Evolutionary conservation across 2,113 vertebrate genomes (phyloP).

Genomic region (Mandrillus leucophaeus): DNA sequence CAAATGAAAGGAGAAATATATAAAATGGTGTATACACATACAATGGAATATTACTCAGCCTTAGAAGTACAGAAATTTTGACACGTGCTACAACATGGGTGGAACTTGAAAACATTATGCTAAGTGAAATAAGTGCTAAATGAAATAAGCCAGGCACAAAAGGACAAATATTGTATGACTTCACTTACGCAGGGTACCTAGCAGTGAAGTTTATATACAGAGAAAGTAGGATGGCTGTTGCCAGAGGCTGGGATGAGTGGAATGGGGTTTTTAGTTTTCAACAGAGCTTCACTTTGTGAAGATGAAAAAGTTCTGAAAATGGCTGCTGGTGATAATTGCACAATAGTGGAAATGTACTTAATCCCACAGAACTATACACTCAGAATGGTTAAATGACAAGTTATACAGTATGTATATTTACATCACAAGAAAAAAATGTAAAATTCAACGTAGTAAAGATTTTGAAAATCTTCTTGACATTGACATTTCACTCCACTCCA

Average conservation of each 20-base stretch:
- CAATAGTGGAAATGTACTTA: not conserved
- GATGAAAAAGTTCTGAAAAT: not conserved
- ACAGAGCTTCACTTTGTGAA: not conserved
- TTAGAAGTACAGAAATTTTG: not conserved
- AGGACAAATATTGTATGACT: not conserved
- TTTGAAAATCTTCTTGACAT: not conserved
- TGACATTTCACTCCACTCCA: not conserved
- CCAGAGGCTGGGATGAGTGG: rapidly evolving
- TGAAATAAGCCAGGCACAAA: not conserved
- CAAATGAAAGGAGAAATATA: not conserved
- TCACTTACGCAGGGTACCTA: not conserved
- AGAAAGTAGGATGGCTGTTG: not conserved
- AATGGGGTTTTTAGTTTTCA: not conserved
- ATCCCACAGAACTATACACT: not conserved
- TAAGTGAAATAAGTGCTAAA: not conserved
- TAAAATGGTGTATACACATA: not conserved
- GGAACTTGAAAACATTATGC: not conserved
- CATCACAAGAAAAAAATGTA: not conserved
- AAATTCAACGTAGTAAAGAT: not conserved
- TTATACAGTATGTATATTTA: not conserved
- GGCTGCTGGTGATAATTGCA: not conserved
- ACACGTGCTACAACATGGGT: not conserved
- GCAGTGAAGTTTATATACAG: not conserved
- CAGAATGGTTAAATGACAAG: not conserved
- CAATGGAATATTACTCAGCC: not conserved